These are phyloP conservation scores for Aspiorhynchus laticeps DNA, from an alignment of 2,113 vertebrate species.

Conservation along the genomic window DNA sequence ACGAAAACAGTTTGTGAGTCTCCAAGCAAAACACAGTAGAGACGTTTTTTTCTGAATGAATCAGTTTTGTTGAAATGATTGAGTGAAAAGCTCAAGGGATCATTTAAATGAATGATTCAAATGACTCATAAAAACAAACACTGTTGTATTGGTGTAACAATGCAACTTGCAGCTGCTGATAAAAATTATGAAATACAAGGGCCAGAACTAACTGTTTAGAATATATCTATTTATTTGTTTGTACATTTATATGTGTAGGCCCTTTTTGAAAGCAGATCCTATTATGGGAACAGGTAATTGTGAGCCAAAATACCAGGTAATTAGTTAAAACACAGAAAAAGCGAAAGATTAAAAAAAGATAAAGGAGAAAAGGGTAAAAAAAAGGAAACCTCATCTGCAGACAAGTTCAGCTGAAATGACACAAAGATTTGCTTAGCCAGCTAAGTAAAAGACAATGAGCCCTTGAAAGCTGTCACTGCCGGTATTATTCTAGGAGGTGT, in stretches of 20 bases:
- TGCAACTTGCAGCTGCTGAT: background rate
- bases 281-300: background rate
- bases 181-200: background rate
- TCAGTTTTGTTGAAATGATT: background rate
- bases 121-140: too few relatives aligned
- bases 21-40: too few relatives aligned
- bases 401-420: background rate
- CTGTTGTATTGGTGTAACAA: background rate
- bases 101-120: background rate
- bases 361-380: background rate
- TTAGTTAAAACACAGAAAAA: background rate
- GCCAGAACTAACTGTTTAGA: background rate
- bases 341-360: background rate
- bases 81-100: background rate
- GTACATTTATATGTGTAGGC: background rate
- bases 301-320: background rate
- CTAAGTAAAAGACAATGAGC: slow-evolving; percentile 19
- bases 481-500: background rate
- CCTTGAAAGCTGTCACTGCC: slow-evolving; percentile 21
- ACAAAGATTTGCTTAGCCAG: slow-evolving; percentile 12
- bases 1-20: background rate
- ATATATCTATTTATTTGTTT: background rate
- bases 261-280: background rate
- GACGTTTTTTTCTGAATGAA: background rate
- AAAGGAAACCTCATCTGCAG: background rate